These are phyloP conservation scores for Emydura subglobosa DNA, from an alignment of 2,113 vertebrate species.

Conservation along the genomic window DNA sequence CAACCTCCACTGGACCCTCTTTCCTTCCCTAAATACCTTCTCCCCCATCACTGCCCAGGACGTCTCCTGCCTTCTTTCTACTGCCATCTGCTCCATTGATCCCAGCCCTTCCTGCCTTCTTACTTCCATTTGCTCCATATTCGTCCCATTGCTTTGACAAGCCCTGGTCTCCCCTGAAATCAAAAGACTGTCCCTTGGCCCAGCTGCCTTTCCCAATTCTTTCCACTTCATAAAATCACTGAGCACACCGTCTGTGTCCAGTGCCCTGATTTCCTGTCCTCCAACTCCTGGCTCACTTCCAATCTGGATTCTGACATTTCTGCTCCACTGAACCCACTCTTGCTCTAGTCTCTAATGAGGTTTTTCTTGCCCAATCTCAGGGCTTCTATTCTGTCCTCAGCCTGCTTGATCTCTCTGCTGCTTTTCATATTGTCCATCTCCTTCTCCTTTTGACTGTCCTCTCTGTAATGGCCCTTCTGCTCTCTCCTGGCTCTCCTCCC, in stretches of 20 bases:
- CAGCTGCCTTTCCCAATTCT: too few relatives aligned
- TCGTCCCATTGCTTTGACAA: background rate
- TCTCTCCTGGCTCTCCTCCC: background rate
- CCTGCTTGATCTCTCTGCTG: background rate
- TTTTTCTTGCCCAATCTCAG: background rate
- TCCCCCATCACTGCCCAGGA: background rate
- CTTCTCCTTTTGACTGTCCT: background rate
- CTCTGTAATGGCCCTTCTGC: background rate
- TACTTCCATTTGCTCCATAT: background rate
- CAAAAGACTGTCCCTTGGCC: too few relatives aligned
- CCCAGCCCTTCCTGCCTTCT: background rate
- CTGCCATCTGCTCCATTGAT: background rate
- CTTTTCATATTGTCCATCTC: background rate
- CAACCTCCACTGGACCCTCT: background rate
- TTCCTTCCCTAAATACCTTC: background rate
- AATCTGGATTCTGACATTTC: too few relatives aligned
- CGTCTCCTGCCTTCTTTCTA: background rate
- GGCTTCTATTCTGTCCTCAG: background rate
- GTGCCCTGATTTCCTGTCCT: background rate
- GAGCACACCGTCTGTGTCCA: too few relatives aligned
- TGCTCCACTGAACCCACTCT: too few relatives aligned
- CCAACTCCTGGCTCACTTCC: background rate
- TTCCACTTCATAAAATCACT: too few relatives aligned
- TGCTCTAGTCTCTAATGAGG: too few relatives aligned
- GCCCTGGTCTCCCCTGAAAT: too few relatives aligned